A percentile compares a stretch with the other conserved stretches of the same genome.
phyloP scores from a whole-genome alignment of 1,140 invertebrate species.

The Psix sp. region DNA sequence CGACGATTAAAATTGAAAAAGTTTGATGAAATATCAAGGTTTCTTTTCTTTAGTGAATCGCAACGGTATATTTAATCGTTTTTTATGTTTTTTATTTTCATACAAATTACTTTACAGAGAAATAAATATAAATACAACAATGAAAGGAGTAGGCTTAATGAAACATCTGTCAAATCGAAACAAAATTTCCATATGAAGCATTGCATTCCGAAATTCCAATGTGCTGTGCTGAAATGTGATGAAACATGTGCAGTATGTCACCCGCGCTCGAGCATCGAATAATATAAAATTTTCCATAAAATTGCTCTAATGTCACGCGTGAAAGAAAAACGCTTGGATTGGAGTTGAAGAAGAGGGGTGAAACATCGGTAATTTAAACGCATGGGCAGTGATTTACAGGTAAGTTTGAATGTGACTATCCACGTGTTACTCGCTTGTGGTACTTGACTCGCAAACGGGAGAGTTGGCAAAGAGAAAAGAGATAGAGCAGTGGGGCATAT shows the following conservation, averaged over 20 bases:
- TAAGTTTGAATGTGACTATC: slow-evolving; percentile 41
- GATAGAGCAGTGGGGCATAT: slow-evolving; percentile 24
- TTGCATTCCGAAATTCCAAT: too few relatives aligned
- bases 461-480: slow-evolving; percentile 17
- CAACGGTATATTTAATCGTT: too few relatives aligned
- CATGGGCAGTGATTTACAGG: slow-evolving; percentile 45
- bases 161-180: slow-evolving; percentile 15
- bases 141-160: too few relatives aligned
- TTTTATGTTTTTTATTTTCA: too few relatives aligned
- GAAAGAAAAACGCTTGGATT: neutral
- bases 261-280: neutral
- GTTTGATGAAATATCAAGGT: too few relatives aligned
- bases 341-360: slow-evolving; percentile 1
- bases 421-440: slow-evolving; percentile 35
- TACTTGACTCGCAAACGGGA: slow-evolving; percentile 28
- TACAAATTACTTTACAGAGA: too few relatives aligned
- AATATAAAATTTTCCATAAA: slow-evolving; percentile 30
- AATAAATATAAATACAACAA: neutral
- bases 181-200: slow-evolving; percentile 19
- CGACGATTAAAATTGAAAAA: too few relatives aligned
- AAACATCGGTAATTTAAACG: slow-evolving; percentile 16
- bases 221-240: slow-evolving; percentile 1
- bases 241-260: too few relatives aligned
- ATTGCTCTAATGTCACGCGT: slow-evolving; percentile 17
- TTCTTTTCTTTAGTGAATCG: too few relatives aligned